Evolutionary conservation across 2,888 invertebrate species (phyloP), one percentile per base, ranked within the genome.

Genomic region (Polyommatus icarus): DNA sequence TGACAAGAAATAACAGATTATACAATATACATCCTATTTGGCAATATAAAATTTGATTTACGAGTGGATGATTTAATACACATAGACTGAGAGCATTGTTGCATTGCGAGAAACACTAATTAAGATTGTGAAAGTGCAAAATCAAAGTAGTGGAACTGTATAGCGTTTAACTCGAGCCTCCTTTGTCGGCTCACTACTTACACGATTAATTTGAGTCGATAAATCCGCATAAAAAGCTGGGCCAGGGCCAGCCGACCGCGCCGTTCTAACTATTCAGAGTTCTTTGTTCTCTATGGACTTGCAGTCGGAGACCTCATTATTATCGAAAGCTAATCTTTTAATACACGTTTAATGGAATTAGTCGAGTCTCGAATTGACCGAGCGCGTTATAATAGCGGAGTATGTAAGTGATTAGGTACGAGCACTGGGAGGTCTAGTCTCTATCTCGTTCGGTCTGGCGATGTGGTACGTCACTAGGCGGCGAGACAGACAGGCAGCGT

Each of bases 151-250:
- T 85, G 87, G 87, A 88, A 87, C 87, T 90, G 91, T 91, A 90
- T 92, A 90, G 90, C 87, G 86, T 91, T 91, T 89, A 89, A 92
- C 92, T 91, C 92, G 91, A 92, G 89, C 91, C 92, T 91, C 88
- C 88, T 88, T 88, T 84, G 86, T 86, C 87, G 84, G 86, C 86
- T 90, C 89, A 89, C 90, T 90, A 90, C 91, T 92, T 91, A 91
- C 90, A 92, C 92, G 92, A 93, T 93, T 93, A 92, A 93, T 93
- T 93, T 93, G 91, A 92, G 91, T 90, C 93, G 88, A 93, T 93
- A 93, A 93, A 93, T 93, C 92, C 91, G 88, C 87, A 93, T 92
- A 93, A 93, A 93, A 92, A 90, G 90, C 89, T 88, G 86, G 87
- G 87, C 87, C 87, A 88, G 85, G 89, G 88, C 89, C 90, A 89